Evolutionary conservation across 1,140 invertebrate genomes (phyloP).

Genomic region (Drosophila triauraria): DNA sequence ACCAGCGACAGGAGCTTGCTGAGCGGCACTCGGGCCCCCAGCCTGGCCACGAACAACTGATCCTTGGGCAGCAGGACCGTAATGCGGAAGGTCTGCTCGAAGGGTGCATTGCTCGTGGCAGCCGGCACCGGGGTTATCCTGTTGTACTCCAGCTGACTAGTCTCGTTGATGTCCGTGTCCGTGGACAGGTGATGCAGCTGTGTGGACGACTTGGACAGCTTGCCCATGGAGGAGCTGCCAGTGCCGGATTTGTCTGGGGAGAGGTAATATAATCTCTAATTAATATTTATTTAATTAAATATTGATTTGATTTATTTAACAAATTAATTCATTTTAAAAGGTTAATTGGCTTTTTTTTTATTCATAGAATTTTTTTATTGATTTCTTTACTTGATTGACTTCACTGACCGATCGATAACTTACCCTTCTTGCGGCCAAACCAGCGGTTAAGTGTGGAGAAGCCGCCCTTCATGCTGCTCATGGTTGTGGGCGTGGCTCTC

Average conservation of each 20-base stretch:
- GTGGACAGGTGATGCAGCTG: conserved; percentile 77
- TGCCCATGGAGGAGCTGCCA: conserved; percentile 65
- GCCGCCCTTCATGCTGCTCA: conserved; percentile 84
- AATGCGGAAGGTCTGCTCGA: conserved; percentile 84
- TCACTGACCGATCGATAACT: conserved; percentile 6
- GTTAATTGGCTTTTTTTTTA: not conserved
- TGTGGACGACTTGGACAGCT: conserved; percentile 82
- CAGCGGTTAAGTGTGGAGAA: conserved; percentile 84
- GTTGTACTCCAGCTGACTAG: conserved; percentile 85
- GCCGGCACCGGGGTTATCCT: conserved; percentile 81
- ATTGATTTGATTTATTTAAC: not conserved
- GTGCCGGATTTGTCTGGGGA: conserved; percentile 56
- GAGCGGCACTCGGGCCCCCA: conserved; percentile 87
- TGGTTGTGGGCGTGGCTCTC: conserved; percentile 63
- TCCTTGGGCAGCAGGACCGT: conserved; percentile 92
- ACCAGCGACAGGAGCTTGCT: conserved; percentile 90
- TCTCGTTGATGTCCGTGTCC: conserved; percentile 73
- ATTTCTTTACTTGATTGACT: not conserved
- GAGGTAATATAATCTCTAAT: not conserved
- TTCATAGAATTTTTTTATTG: not conserved
- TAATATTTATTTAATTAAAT: not conserved
- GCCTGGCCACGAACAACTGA: conserved; percentile 88
- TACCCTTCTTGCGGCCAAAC: conserved; percentile 84
- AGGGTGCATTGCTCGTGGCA: conserved; percentile 82
- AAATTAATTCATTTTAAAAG: too few relatives aligned